phyloP scores from a whole-genome alignment of 1,140 invertebrate genomes.

The Galleria mellonella region DNA sequence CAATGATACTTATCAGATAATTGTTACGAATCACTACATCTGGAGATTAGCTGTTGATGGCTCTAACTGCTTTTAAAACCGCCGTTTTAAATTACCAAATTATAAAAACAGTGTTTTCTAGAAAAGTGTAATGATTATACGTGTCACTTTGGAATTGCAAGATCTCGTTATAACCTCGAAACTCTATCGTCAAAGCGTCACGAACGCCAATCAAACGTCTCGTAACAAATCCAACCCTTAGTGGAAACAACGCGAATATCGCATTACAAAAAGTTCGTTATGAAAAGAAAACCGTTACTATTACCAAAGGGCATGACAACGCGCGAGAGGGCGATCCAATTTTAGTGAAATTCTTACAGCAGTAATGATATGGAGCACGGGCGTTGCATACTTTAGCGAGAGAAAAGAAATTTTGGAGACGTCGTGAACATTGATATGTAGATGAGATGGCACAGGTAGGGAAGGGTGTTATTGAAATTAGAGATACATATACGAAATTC shows the following conservation, averaged over 20 bases:
- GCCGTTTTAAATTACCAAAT: too few relatives aligned
- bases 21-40: slow-evolving; percentile 66
- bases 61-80: not conserved
- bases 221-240: slow-evolving; percentile 56
- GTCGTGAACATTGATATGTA: slow-evolving; percentile 65
- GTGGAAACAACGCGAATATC: slow-evolving; percentile 62
- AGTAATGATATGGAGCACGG: slow-evolving; percentile 64
- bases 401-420: slow-evolving; percentile 62
- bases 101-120: not conserved
- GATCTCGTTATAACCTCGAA: slow-evolving; percentile 26
- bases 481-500: slow-evolving; percentile 63
- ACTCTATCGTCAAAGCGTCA: slow-evolving; percentile 40
- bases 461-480: slow-evolving; percentile 68
- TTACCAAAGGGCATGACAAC: slow-evolving; percentile 62
- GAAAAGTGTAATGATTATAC: not conserved
- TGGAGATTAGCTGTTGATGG: slow-evolving; percentile 22
- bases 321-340: slow-evolving; percentile 55
- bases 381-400: slow-evolving; percentile 59
- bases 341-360: slow-evolving; percentile 48
- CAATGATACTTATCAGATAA: slow-evolving; percentile 69
- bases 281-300: slow-evolving; percentile 65
- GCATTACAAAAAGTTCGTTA: slow-evolving; percentile 69
- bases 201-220: slow-evolving; percentile 32
- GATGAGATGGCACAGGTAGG: slow-evolving; percentile 63
- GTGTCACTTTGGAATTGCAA: not conserved